Base-by-base conservation (phyloP, 2,797 vertebrate genomes). In the Todus mexicanus region DNA sequence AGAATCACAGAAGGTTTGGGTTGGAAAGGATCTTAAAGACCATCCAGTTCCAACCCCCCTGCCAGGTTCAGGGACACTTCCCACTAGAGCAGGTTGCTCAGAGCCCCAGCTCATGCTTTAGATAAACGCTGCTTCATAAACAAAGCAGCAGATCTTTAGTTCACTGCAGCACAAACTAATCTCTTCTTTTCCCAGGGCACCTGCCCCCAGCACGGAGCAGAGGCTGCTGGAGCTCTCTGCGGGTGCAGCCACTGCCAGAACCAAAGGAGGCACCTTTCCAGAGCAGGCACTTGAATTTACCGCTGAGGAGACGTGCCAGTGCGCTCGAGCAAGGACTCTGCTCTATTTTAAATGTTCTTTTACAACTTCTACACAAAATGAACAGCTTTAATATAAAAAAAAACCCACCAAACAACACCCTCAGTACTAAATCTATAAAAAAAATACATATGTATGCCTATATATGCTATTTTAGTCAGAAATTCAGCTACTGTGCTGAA, bases 401-500 rank as follows among this genome's bases (percentile, higher is more conserved):
- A n/a, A 47, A 25, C 2, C 53, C n/a, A n/a, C n/a, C n/a, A n/a
- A n/a, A n/a, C n/a, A n/a, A n/a, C n/a, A n/a, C n/a, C 20, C 54
- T 56, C 35, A 59, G 14, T 20, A 33, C 12, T 12, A 29, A 12
- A 7, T 31, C 51, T 84, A 25, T 38, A 56, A 33, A 76, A 70
- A 51, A 51, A 42, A 26, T 9, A 27, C 22, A 21, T 14, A 15
- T 12, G 6, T 22, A 12, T 31, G 31, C 15, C 33, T n/a, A 16
- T 25, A 26, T 19, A 43, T 68, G 48, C 66, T 76, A 80, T 81
- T 70, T 82, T 65, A 88, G 61, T 80, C 85, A 86, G 82, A 92
- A 86, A 85, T 79, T n/a, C 48, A 65, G 72, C 77, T 91, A 43
- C 60, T 33, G 11, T 50, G 71, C 66, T 59, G 77, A 90, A 61